Base-by-base conservation (phyloP, 1,140 invertebrate genomes). In the Anoplophora glabripennis region DNA sequence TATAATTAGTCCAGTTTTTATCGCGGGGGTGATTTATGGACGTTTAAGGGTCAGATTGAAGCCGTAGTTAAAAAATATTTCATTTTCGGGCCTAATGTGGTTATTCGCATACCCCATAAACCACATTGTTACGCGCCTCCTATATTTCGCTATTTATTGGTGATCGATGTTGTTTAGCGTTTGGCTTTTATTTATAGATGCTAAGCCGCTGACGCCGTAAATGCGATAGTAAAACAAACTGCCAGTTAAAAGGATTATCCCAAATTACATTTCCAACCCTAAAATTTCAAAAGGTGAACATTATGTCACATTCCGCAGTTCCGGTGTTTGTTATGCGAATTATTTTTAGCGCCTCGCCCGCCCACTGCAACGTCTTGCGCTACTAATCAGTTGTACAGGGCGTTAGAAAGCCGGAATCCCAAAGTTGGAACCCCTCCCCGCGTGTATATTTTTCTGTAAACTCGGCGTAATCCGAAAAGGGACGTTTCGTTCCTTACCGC, bases 191-290 rank as follows among this genome's bases (percentile, higher is more conserved):
- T 53, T 53, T 53, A 53, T 53, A 53, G 49, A 28, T 37, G 47
- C 18, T 53, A 38, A 41, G 40, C 14, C 49, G 35, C 15, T 17
- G 37, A 17, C 21, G 34, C 49, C 49, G 49, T 33, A 53, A 53
- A 53, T 53, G 49, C 35, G 49, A 53, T 53, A 53, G 49, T 40
- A 53, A 53, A 53, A 53, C 40, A 53, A 53, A 53, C 49, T 53
- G 49, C 36, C 37, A 33, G 49, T 53, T 53, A 53, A 53, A 53
- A 53, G 49, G 49, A 53, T 53, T 53, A 53, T 14, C 49, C 38
- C 49, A 41, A 53, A 53, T 53, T 53, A 41, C 49, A 53, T 40
- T 40, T 33, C 47, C n/a, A 49, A 33, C 34, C 47, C 49, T 37
- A 21, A 53, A 53, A 40, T 40, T 53, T 41, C 7, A 12, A 49